Percentiles rank a stretch among this genome's conserved stretches.
phyloP scores from a whole-genome alignment of 2,888 invertebrate genomes.

The Aphidoletes aphidimyza region DNA sequence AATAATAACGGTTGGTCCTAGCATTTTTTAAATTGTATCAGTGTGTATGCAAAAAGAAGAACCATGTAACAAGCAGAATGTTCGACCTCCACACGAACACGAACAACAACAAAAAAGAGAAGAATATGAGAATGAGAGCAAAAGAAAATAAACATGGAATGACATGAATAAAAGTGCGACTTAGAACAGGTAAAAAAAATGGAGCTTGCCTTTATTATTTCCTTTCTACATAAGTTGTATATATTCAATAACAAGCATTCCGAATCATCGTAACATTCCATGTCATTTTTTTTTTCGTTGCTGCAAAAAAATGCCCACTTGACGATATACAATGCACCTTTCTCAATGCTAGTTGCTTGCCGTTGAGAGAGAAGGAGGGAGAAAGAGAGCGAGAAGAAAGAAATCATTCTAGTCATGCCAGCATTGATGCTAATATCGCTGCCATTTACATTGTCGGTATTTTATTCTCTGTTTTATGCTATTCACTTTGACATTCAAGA shows the following conservation, averaged over 20 bases:
- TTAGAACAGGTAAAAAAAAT: conserved; percentile 44
- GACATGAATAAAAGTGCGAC: conserved; percentile 9
- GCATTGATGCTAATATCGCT: conserved; percentile 23
- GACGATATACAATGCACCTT: conserved; percentile 51
- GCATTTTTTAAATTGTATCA: neutral
- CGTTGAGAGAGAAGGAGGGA: no score
- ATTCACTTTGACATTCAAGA: conserved; percentile 48
- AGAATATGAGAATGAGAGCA: neutral
- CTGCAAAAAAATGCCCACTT: neutral
- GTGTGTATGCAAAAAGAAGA: neutral
- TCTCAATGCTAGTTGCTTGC: no score
- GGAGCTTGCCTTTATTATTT: neutral
- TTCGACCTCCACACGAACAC: neutral
- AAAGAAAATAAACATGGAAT: conserved; percentile 2
- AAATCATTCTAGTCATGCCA: conserved; percentile 13
- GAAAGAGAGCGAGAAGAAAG: neutral
- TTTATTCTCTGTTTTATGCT: neutral
- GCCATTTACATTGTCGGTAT: conserved; percentile 32
- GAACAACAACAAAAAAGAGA: neutral
- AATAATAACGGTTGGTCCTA: neutral
- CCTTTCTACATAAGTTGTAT: neutral
- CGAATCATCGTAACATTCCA: conserved; percentile 30
- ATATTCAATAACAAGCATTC: conserved; percentile 34
- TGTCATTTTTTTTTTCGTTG: neutral
- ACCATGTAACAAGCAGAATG: neutral